Conservation (phyloP, 2,888 invertebrate species). For the Drosophila borealis region DNA sequence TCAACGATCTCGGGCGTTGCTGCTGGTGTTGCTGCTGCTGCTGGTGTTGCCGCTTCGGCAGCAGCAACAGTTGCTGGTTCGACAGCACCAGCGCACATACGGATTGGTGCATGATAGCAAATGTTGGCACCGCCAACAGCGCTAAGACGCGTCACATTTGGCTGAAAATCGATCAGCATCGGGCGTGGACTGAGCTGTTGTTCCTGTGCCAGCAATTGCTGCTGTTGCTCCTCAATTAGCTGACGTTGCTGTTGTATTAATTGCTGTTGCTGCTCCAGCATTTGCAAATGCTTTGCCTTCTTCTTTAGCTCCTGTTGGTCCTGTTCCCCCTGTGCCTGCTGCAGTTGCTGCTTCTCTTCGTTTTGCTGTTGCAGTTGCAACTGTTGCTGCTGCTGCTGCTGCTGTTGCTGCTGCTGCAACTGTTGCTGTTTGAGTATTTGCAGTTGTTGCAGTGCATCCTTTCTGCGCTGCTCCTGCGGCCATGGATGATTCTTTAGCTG, state of each 20-base stretch:
- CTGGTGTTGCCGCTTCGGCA: neutral
- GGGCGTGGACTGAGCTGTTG: conserved; percentile 6
- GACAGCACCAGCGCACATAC: conserved; percentile 21
- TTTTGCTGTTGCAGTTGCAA: neutral
- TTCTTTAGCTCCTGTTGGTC: neutral
- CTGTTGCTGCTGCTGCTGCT: conserved; percentile 3
- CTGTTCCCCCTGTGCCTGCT: neutral
- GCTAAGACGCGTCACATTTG: conserved; percentile 37
- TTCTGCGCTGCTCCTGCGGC: conserved; percentile 6
- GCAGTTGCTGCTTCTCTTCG: neutral
- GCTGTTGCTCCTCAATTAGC: conserved; percentile 13
- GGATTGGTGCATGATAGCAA: conserved; percentile 55
- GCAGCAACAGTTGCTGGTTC: neutral
- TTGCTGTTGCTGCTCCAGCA: conserved; percentile 10
- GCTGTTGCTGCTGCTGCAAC: conserved; percentile 3
- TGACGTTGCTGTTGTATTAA: conserved; percentile 19
- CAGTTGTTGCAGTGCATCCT: neutral
- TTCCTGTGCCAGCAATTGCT: conserved; percentile 12
- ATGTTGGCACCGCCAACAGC: conserved; percentile 44
- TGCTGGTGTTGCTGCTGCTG: neutral
- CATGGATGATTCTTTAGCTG: conserved; percentile 41
- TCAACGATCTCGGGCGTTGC: too few species aligned
- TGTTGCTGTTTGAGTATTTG: conserved; percentile 1
- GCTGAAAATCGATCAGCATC: conserved; percentile 40
- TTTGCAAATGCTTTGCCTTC: conserved; percentile 2